Evolutionary conservation across 2,888 invertebrate genomes (phyloP), one percentile per base, ranked within the genome.

Genomic region (Aelia acuminata): DNA sequence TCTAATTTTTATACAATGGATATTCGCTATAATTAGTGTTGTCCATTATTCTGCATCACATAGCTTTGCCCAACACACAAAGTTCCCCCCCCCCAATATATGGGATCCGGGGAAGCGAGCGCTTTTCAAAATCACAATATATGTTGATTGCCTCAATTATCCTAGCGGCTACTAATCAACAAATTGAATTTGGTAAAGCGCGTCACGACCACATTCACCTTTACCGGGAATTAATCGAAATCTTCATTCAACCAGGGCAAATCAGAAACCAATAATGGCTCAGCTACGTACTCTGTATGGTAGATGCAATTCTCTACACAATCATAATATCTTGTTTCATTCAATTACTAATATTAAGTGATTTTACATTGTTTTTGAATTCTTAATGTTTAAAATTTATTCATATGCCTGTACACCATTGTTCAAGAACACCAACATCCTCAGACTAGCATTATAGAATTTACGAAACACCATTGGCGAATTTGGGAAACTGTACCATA

Each of bases 21-120:
- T 39, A 39, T 13, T 43, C 80, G 22, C 43, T 43, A 43, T 80
- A 80, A 80, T 80, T 80, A 80, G 80, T 11, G n/a, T 80, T 43
- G 39, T 43, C 80, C 39, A 80, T 80, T 80, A 80, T 80, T 43
- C 43, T 43, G 80, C 80, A 80, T 80, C 11, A 80, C n/a, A n/a
- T n/a, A n/a, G 43, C 43, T 39, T 18, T 80, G 39, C 35, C 1
- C 20, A 39, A 80, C 39, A 80, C 80, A 39, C 75, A 43, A 10
- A 39, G 43, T 43, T 22, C 10, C 43, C 20, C 18, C 10, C 43
- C 20, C 18, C 15, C n/a, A 80, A 80, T 43, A 80, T 80, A n/a
- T n/a, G n/a, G n/a, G n/a, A n/a, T n/a, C n/a, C n/a, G n/a, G 39
- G n/a, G 18, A 31, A 11, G 20, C 31, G 31, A 4, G 15, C 63